phyloP scores from a whole-genome alignment of 2,113 vertebrate genomes.

The Pelmatolapia mariae region DNA sequence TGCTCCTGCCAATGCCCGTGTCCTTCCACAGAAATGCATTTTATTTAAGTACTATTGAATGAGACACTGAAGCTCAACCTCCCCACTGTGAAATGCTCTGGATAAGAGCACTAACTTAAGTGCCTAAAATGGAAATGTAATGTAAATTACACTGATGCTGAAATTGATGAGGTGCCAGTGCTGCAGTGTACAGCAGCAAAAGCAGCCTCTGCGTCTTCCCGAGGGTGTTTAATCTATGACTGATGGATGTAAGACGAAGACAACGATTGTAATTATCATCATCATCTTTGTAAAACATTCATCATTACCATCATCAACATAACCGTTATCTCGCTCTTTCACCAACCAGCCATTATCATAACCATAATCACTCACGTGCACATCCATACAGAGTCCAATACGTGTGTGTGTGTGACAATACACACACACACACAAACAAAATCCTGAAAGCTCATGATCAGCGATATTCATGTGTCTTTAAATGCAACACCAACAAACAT shows the following conservation, averaged over 20 bases:
- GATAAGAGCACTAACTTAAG: background rate
- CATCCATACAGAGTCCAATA: background rate
- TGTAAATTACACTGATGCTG: conserved; percentile 8
- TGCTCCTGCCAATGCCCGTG: background rate
- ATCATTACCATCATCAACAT: conserved; percentile 53
- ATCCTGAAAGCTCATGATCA: background rate
- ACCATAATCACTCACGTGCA: conserved; percentile 13
- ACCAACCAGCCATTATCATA: conserved; percentile 44
- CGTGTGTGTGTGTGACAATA: background rate
- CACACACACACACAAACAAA: background rate
- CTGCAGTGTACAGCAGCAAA: background rate
- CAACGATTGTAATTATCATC: conserved; percentile 53
- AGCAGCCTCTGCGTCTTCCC: background rate
- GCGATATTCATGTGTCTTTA: background rate
- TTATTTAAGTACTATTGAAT: background rate
- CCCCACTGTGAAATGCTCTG: background rate
- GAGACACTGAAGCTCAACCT: background rate
- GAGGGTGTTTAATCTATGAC: conserved; percentile 38
- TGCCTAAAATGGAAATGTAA: conserved; percentile 35
- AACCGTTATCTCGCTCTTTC: conserved; percentile 38
- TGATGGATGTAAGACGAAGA: conserved; percentile 50
- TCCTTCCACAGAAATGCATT: background rate
- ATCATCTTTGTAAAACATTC: conserved; percentile 57
- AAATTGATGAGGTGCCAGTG: background rate
- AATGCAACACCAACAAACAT: background rate